Evolutionary conservation across 2,888 invertebrate genomes (phyloP).

Genomic region (Nomada hirtipes): DNA sequence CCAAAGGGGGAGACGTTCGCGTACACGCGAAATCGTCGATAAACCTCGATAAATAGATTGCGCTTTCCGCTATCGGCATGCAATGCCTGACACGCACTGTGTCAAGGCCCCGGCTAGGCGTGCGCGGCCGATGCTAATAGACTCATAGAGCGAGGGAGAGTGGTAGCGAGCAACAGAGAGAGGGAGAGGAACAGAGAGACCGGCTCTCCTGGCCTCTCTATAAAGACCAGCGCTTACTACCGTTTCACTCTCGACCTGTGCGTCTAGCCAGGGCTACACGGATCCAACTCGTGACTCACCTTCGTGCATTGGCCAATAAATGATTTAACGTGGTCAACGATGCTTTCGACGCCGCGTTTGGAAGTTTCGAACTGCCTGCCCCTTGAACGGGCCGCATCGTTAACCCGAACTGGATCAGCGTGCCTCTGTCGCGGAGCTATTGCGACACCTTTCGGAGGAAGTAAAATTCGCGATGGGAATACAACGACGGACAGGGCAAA

Average conservation of each 20-base stretch:
- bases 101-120: slow-evolving; percentile 80
- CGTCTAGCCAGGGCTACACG: slow-evolving; percentile 50
- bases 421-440: not conserved
- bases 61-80: slow-evolving; percentile 83
- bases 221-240: slow-evolving; percentile 21
- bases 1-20: slow-evolving; percentile 5
- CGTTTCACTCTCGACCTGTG: slow-evolving; percentile 56
- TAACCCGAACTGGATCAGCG: not conserved
- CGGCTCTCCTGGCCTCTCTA: slow-evolving; percentile 40
- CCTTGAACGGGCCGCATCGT: not conserved
- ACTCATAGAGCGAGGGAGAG: slow-evolving; percentile 66
- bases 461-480: no score
- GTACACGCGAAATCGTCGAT: slow-evolving; percentile 76
- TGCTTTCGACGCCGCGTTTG: not conserved
- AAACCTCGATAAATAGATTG: slow-evolving; percentile 83
- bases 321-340: not conserved
- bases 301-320: not conserved
- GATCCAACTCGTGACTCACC: slow-evolving; percentile 14
- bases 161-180: slow-evolving; percentile 44
- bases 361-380: not conserved
- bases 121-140: slow-evolving; percentile 80
- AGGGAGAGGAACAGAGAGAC: slow-evolving; percentile 42
- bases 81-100: slow-evolving; percentile 83
- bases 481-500: no score
- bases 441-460: no score